Percentiles rank a stretch among this genome's conserved stretches.
These are phyloP conservation scores for Tympanoctomys barrerae DNA, from an alignment of 2,797 vertebrate genomes.

Conservation along the genomic window DNA sequence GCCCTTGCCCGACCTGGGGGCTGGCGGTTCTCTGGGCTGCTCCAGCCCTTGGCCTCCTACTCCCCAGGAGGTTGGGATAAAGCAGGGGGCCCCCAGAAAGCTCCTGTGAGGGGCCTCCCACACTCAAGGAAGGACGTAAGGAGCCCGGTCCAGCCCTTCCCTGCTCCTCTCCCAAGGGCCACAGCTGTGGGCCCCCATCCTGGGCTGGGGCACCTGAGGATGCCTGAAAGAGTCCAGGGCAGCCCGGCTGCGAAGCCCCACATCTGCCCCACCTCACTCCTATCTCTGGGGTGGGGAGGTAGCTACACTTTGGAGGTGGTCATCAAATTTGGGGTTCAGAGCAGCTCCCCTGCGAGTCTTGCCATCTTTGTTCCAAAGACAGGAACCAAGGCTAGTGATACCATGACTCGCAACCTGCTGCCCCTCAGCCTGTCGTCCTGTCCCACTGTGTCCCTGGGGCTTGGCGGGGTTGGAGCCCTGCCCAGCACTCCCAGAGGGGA, in stretches of 20 bases:
- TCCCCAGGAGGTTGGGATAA: not conserved
- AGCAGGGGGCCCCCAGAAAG: not conserved
- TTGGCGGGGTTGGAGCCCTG: not conserved
- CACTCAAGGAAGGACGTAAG: not conserved
- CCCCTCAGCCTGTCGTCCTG: accelerated
- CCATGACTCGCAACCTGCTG: accelerated
- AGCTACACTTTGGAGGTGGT: accelerated
- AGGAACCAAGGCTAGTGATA: not conserved
- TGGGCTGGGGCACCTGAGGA: accelerated
- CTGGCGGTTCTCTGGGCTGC: not conserved
- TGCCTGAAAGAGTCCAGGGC: accelerated
- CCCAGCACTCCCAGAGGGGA: not conserved
- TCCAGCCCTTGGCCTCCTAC: not conserved
- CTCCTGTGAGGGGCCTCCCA: not conserved
- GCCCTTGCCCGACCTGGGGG: not conserved
- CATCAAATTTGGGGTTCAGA: not conserved
- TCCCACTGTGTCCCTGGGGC: not conserved
- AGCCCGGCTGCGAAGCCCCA: accelerated
- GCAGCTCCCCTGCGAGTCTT: not conserved
- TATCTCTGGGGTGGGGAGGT: not conserved
- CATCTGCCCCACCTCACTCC: accelerated
- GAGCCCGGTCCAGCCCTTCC: no score
- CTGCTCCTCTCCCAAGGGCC: not conserved
- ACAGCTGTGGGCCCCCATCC: accelerated
- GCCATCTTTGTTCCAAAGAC: accelerated